These are phyloP conservation scores for Progne subis DNA, from an alignment of 2,113 vertebrate genomes.

Conservation along the genomic window DNA sequence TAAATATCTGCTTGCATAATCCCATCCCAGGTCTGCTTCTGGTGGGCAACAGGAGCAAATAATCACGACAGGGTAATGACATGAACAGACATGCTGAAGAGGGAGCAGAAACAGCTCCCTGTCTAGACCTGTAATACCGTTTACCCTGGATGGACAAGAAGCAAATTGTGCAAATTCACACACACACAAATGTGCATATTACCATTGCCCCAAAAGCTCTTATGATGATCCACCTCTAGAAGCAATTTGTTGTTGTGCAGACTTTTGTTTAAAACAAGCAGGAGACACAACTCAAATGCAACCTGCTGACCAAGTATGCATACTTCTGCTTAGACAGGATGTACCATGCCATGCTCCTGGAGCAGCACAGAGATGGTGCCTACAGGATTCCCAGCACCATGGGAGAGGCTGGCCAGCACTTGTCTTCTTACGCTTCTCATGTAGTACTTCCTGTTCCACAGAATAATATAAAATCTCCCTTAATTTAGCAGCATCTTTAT, in stretches of 20 bases:
- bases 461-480: not conserved
- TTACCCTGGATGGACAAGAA: not conserved
- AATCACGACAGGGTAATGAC: not conserved
- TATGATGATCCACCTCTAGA: not conserved
- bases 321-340: not conserved
- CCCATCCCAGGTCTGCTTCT: not conserved
- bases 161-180: not conserved
- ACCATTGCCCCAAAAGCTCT: not conserved
- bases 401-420: not conserved
- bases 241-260: not conserved
- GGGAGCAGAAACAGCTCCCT: not conserved
- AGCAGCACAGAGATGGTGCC: not conserved
- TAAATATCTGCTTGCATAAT: not conserved
- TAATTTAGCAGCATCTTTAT: not conserved
- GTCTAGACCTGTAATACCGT: not conserved
- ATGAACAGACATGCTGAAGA: not conserved
- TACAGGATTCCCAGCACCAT: not conserved
- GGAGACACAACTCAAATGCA: not conserved
- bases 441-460: not conserved
- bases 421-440: not conserved
- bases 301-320: not conserved
- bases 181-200: not conserved
- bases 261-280: not conserved
- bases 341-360: fast-evolving
- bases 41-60: not conserved